Conservation (phyloP, 2,797 vertebrate genomes). For the Philypnodon macrostomus region DNA sequence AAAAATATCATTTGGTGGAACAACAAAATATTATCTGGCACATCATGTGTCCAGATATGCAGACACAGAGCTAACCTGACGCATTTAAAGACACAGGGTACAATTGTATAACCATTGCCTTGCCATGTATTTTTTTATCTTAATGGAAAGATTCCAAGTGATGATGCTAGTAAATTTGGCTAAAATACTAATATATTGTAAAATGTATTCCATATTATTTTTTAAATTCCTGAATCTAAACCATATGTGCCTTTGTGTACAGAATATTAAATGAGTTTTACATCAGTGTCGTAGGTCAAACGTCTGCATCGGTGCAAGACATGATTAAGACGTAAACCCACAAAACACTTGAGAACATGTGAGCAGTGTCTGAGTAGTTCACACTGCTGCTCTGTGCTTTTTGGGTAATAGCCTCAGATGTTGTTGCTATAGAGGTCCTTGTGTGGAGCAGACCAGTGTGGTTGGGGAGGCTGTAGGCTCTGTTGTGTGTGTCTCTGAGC, state of each 20-base stretch:
- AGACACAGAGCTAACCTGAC: too few species aligned
- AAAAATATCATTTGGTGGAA: conserved; percentile 27
- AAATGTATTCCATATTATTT: neutral
- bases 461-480: conserved; percentile 3
- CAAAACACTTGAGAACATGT: neutral
- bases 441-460: conserved; percentile 45
- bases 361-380: neutral
- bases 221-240: neutral
- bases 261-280: neutral
- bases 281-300: too few species aligned
- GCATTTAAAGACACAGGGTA: too few species aligned
- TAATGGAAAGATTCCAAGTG: too few species aligned
- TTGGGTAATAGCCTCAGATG: neutral
- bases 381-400: neutral
- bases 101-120: too few species aligned
- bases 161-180: too few species aligned
- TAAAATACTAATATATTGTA: too few species aligned
- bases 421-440: conserved; percentile 25
- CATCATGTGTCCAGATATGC: neutral
- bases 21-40: neutral
- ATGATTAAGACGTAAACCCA: neutral
- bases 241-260: neutral
- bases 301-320: neutral
- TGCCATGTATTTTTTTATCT: too few species aligned
- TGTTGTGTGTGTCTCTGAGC: conserved; percentile 9